Evolutionary conservation across 2,113 vertebrate species (phyloP), one percentile per base, ranked within the genome.

Genomic region (Panurus biarmicus): DNA sequence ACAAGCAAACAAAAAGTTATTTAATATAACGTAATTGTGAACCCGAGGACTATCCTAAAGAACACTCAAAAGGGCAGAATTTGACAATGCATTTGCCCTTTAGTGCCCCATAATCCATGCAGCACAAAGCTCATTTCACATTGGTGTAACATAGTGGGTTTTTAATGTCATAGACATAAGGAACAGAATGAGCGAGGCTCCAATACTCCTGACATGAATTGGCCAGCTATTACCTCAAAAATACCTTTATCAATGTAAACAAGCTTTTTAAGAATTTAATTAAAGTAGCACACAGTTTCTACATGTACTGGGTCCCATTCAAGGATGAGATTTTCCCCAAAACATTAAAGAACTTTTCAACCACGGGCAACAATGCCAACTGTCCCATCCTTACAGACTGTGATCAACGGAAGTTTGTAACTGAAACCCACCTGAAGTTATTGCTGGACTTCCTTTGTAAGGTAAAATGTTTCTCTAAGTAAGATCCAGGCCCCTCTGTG

Each of bases 341-440:
- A 80, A 57, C 22, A 28, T 14, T 71, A 10, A 83, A 73, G 31
- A 75, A 64, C 54, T 57, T 44, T 7, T 65, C 25, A 81, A 1
- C 8, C 5, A 47, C 42, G 17, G 14, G 24, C 14, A 66, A 29
- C 35, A 89, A 66, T 33, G 14, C 21, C 38, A 74, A 6, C 12
- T 65, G 28, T 17, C 24, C 25, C 7, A 3, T 51, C 33, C 31
- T 74, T 77, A 36, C 47, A 74, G 9, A 23, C 10, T 6, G 9
- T 0, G 0, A n/a, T 29, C 21, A 66, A 65, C 19, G 38, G 31
- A 47, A 67, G 7, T 10, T 15, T 45, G 10, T 21, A 54, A 72
- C 4, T 69, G 28, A 87, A 85, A 61, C 12, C 4, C n/a, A 29
- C 26, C 21, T 42, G 20, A 82, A 84, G 31, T 44, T 50, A 45